These are phyloP conservation scores for Gymnosoma rotundatum DNA, from an alignment of 2,888 invertebrate species.

Conservation along the genomic window DNA sequence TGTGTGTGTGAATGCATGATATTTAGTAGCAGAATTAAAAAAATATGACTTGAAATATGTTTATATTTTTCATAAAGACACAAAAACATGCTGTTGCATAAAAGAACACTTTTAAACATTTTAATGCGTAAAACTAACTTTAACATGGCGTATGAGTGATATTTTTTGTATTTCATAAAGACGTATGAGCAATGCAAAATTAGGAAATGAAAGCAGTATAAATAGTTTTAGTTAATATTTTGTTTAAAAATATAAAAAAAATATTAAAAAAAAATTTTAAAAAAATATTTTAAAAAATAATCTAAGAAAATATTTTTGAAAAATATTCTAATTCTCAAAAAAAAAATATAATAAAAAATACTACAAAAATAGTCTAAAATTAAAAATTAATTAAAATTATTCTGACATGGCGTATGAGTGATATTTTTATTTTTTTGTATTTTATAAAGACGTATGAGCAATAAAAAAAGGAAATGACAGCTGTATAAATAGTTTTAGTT, in stretches of 20 bases:
- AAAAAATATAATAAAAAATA: too few species aligned
- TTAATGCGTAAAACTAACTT: background rate
- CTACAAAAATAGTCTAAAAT: too few species aligned
- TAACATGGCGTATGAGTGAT: slow-evolving; percentile 53
- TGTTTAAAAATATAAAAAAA: too few species aligned
- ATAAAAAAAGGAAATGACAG: background rate
- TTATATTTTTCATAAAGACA: slow-evolving; percentile 21
- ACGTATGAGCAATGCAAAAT: slow-evolving; percentile 17
- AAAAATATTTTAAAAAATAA: too few species aligned
- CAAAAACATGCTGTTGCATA: background rate
- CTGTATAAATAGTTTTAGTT: too few species aligned
- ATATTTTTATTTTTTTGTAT: slow-evolving; percentile 38
- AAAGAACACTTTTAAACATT: background rate
- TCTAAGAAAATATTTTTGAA: too few species aligned
- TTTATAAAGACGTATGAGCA: slow-evolving; percentile 15
- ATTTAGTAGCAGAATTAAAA: slow-evolving; percentile 9
- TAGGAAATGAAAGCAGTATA: too few species aligned
- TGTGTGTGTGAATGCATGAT: slow-evolving; percentile 17
- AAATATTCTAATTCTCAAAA: too few species aligned
- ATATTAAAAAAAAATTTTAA: too few species aligned
- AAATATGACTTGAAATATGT: slow-evolving; percentile 33
- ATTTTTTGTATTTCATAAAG: slow-evolving; percentile 18
- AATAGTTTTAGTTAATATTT: too few species aligned
- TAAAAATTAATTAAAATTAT: too few species aligned
- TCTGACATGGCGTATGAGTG: slow-evolving; percentile 57